Base-by-base conservation (phyloP, 2,888 invertebrate genomes). In the Melieria crassipennis region DNA sequence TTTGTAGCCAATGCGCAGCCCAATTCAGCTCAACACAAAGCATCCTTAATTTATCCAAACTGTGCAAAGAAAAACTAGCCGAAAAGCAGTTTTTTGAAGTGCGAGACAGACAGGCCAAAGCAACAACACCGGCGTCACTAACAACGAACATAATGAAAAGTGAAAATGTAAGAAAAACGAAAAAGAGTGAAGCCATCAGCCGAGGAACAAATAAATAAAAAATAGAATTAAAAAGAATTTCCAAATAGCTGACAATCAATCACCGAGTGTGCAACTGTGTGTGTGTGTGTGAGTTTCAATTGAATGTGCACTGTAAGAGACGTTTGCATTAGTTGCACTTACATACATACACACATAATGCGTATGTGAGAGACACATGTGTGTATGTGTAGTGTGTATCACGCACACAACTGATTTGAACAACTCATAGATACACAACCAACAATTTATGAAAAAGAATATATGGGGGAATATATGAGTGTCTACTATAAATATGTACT, bases 161-260 rank as follows among this genome's bases (percentile, higher is more conserved):
- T 62, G 56, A 5, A 47, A 13, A 47, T 13, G 45, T 0, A 46
- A 9, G 16, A 56, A 65, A 30, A 55, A 42, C 7, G 7, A 16
- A 4, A 55, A 65, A 55, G 10, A 55, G 6, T 13, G n/a, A 46
- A 16, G 16, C 47, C 47, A 62, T n/a, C 43, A 52, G 52, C 43
- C 30, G 43, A 58, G 48, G 11, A n/a, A 50, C 42, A 11, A 45
- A 13, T 13, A 16, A 66, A 66, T 7, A 55, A 5, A n/a, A 4
- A 47, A 56, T 60, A 46, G 10, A 60, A 64, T 58, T 43, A 47
- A 61, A 65, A 65, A 70, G 57, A 50, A 48, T 58, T 60, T 55
- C n/a, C n/a, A 58, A 66, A 70, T 71, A 76, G 58, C 76, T 75
- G 78, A 77, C 81, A 80, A 81, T 81, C 81, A 82, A 81, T 81